These are phyloP conservation scores for Carpatolechia fugitivella DNA, from an alignment of 2,888 invertebrate species.

Conservation along the genomic window DNA sequence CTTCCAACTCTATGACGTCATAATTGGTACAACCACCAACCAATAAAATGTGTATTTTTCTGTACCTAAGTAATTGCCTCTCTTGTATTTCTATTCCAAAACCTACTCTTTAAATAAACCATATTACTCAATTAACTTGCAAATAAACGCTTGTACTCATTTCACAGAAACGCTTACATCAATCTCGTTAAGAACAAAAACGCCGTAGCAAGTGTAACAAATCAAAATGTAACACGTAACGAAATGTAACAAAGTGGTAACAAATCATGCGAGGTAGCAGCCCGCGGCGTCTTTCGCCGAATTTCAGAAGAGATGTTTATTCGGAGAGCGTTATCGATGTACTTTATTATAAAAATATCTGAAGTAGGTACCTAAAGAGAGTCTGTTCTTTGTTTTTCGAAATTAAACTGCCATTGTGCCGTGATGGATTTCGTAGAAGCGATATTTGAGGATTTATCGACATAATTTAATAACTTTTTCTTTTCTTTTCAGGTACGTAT, in stretches of 20 bases:
- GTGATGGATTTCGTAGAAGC: no score
- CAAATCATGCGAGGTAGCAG: slow-evolving; percentile 30
- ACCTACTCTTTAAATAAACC: background rate
- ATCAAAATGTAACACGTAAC: slow-evolving; percentile 26
- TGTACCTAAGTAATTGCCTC: no score
- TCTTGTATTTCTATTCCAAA: background rate
- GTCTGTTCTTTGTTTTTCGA: no score
- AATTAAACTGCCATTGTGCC: no score
- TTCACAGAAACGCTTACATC: slow-evolving; percentile 5
- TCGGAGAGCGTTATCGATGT: background rate
- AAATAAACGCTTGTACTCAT: background rate
- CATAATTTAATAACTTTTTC: background rate
- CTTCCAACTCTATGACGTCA: no score
- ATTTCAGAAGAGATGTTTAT: slow-evolving; percentile 4
- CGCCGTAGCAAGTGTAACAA: slow-evolving; percentile 22
- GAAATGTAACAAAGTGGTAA: slow-evolving; percentile 36
- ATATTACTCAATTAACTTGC: background rate
- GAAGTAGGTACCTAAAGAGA: no score
- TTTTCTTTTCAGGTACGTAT: background rate
- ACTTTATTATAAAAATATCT: no score
- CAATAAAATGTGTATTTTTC: no score
- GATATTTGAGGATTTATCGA: no score
- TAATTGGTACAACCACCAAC: no score
- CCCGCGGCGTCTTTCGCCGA: slow-evolving; percentile 12
- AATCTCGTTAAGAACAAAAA: slow-evolving; percentile 16